These are phyloP conservation scores for Drosophila tripunctata DNA, from an alignment of 2,888 invertebrate species.

Conservation along the genomic window DNA sequence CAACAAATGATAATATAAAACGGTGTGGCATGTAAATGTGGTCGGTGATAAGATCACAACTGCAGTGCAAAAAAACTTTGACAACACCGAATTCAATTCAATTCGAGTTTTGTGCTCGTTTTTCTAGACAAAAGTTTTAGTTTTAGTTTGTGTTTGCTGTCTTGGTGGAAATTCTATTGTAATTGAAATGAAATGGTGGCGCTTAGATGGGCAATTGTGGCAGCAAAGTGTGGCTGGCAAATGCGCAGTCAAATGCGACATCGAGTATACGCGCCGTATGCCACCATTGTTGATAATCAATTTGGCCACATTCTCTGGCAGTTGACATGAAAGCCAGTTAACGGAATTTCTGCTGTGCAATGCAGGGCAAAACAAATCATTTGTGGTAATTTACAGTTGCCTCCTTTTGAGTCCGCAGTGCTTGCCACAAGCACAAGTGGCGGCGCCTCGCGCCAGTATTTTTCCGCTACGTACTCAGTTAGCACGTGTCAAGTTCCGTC, in stretches of 20 bases:
- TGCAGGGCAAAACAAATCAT: constrained; percentile 63
- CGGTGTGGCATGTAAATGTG: constrained; percentile 29
- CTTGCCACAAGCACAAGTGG: constrained; percentile 19
- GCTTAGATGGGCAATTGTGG: constrained; percentile 40
- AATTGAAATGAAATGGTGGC: constrained; percentile 60
- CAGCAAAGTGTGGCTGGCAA: constrained; percentile 39
- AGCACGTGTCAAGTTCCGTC: constrained; percentile 57
- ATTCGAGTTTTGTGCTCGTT: constrained; percentile 34
- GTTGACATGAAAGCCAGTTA: constrained; percentile 65
- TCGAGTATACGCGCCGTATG: constrained; percentile 41
- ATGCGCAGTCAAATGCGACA: constrained; percentile 55
- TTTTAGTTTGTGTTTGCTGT: constrained; percentile 37
- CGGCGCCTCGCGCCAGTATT: constrained; percentile 38
- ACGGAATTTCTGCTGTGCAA: constrained; percentile 64
- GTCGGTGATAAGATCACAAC: constrained; percentile 70
- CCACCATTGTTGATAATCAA: constrained; percentile 70
- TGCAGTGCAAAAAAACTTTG: constrained; percentile 67
- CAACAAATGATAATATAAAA: constrained; percentile 68
- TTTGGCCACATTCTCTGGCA: constrained; percentile 56
- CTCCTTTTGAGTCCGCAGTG: constrained; percentile 14
- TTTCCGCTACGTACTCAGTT: constrained; percentile 54
- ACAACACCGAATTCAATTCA: constrained; percentile 62
- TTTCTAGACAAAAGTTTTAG: constrained; percentile 29
- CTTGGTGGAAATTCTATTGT: constrained; percentile 51
- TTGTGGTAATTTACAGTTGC: constrained; percentile 46